These are phyloP conservation scores for Macrobrachium rosenbergii DNA, from an alignment of 1,140 invertebrate genomes.

Conservation along the genomic window DNA sequence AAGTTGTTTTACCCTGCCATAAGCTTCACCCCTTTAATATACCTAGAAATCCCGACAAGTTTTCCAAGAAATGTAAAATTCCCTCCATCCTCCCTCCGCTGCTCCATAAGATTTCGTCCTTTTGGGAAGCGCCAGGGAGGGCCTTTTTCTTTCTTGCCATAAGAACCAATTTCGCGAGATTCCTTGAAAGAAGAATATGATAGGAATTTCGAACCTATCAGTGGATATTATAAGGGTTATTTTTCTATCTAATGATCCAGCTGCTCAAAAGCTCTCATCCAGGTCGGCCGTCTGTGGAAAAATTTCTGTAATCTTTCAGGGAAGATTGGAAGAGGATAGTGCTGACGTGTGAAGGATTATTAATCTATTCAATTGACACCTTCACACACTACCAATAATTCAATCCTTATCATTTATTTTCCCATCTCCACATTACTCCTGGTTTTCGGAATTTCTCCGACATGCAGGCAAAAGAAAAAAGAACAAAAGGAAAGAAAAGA, in stretches of 20 bases:
- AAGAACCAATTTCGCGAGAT: too few relatives aligned
- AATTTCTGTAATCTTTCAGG: constrained; percentile 43
- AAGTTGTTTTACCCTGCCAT: too few relatives aligned
- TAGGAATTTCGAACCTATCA: neutral
- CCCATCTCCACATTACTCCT: neutral
- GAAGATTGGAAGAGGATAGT: constrained; percentile 40
- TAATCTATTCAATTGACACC: constrained; percentile 42
- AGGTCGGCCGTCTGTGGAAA: constrained; percentile 24
- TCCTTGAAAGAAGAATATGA: too few relatives aligned
- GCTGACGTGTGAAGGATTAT: constrained; percentile 39
- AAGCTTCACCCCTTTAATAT: too few relatives aligned
- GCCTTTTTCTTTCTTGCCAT: too few relatives aligned
- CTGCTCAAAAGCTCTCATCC: neutral
- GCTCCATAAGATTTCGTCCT: too few relatives aligned
- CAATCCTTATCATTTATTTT: constrained; percentile 25
- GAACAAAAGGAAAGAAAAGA: neutral
- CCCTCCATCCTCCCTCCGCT: too few relatives aligned
- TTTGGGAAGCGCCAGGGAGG: too few relatives aligned
- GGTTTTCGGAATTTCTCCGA: neutral
- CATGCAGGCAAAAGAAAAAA: neutral
- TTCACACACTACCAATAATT: constrained; percentile 7
- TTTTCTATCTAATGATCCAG: neutral
- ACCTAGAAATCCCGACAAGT: too few relatives aligned
- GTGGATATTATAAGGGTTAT: neutral
- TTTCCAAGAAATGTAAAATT: too few relatives aligned